Conservation (phyloP, 2,888 invertebrate species). For the Andrena praecox region DNA sequence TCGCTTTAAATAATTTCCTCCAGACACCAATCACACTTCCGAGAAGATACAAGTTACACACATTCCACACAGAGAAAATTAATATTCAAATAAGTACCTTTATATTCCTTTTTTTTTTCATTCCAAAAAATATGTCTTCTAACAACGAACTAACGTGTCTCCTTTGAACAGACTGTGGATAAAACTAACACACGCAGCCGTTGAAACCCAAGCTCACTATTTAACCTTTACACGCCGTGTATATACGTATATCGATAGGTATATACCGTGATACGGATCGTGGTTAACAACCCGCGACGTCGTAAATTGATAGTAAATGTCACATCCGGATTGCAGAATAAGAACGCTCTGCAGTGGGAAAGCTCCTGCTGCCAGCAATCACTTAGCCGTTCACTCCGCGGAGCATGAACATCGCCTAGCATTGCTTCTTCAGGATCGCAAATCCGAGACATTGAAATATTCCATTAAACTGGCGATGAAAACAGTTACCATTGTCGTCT, state of each 20-base stretch:
- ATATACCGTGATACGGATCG: constrained; percentile 65
- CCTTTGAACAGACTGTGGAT: neutral
- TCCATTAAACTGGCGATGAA: constrained; percentile 23
- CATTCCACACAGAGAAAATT: too few relatives aligned
- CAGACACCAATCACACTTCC: too few relatives aligned
- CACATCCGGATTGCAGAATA: constrained; percentile 79
- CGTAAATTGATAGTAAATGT: constrained; percentile 83
- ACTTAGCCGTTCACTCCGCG: constrained; percentile 62
- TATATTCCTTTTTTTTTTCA: too few relatives aligned
- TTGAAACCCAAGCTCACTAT: constrained; percentile 7
- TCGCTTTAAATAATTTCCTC: too few relatives aligned
- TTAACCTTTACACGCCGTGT: constrained; percentile 34
- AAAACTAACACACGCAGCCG: constrained; percentile 1
- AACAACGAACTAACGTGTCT: neutral
- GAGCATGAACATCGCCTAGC: constrained; percentile 58
- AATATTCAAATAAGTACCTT: too few relatives aligned
- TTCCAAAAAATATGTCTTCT: too few relatives aligned
- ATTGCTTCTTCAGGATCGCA: constrained; percentile 54
- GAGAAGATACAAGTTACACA: too few relatives aligned
- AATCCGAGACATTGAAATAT: constrained; percentile 55
- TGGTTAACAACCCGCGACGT: constrained; percentile 80
- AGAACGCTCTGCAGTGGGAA: constrained; percentile 73
- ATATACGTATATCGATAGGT: constrained; percentile 8
- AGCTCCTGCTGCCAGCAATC: constrained; percentile 62
- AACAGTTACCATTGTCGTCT: constrained; percentile 23